phyloP scores from a whole-genome alignment of 2,113 vertebrate genomes.

The Melospiza melodia region DNA sequence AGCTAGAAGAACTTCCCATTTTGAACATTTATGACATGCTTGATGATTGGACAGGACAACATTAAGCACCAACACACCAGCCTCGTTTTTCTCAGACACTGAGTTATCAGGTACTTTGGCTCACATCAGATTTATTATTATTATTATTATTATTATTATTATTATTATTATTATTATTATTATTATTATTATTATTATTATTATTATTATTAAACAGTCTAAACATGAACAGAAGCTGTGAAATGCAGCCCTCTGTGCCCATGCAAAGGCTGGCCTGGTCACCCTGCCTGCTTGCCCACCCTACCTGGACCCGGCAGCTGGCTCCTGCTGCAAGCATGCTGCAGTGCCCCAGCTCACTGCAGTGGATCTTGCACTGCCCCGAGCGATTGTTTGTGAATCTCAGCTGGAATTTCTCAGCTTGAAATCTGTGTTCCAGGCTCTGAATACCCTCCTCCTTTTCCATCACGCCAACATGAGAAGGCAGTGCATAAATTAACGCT shows the following conservation, averaged over 20 bases:
- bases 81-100: neutral
- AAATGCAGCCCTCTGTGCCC: neutral
- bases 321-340: neutral
- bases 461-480: neutral
- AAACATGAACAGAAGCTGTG: neutral
- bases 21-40: neutral
- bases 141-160: neutral
- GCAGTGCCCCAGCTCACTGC: neutral
- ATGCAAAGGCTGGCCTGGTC: neutral
- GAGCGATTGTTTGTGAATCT: neutral
- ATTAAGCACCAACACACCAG: neutral
- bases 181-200: neutral
- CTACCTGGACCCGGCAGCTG: neutral
- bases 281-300: neutral
- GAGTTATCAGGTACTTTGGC: neutral
- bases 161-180: neutral
- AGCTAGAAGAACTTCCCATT: neutral
- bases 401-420: neutral
- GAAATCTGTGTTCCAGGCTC: neutral
- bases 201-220: neutral
- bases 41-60: neutral
- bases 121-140: neutral
- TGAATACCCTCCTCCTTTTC: neutral
- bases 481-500: neutral
- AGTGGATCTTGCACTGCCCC: neutral